These are phyloP conservation scores for Malacosoma neustria DNA, from an alignment of 2,888 invertebrate species.

Conservation along the genomic window DNA sequence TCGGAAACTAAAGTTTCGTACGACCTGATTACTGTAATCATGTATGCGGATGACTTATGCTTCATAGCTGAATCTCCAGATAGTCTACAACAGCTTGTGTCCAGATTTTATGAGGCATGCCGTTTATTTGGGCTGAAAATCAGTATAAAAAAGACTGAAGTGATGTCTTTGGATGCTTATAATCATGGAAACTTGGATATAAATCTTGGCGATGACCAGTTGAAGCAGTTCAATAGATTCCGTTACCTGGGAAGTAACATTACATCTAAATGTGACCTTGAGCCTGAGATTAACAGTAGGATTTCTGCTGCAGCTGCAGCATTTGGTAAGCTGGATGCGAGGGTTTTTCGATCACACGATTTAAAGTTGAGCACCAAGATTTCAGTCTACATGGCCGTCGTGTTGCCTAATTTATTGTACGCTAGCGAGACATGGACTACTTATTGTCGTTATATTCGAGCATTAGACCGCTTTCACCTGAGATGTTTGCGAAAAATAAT, in stretches of 20 bases:
- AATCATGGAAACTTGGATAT: too few species aligned
- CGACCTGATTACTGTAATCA: not conserved
- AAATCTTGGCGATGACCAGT: too few species aligned
- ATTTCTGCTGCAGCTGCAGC: not conserved
- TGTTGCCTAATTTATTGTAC: conserved; percentile 5
- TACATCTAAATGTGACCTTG: too few species aligned
- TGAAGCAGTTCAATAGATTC: too few species aligned
- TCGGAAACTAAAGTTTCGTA: not conserved
- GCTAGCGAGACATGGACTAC: conserved; percentile 8
- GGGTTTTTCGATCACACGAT: conserved; percentile 1
- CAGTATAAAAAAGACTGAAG: not conserved
- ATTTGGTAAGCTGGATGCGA: not conserved
- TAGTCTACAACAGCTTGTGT: not conserved
- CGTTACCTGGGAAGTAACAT: too few species aligned
- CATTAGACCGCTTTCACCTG: too few species aligned
- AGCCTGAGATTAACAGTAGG: not conserved
- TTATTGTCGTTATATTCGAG: too few species aligned
- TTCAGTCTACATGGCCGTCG: conserved; percentile 2
- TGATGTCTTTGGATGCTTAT: not conserved
- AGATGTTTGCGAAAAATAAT: too few species aligned
- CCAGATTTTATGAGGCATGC: not conserved
- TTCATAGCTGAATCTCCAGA: not conserved
- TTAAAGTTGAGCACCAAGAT: conserved; percentile 5
- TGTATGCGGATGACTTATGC: conserved; percentile 1
- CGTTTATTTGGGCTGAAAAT: not conserved